Evolutionary conservation across 2,113 vertebrate species (phyloP).

Genomic region (Hepsetus odoe): DNA sequence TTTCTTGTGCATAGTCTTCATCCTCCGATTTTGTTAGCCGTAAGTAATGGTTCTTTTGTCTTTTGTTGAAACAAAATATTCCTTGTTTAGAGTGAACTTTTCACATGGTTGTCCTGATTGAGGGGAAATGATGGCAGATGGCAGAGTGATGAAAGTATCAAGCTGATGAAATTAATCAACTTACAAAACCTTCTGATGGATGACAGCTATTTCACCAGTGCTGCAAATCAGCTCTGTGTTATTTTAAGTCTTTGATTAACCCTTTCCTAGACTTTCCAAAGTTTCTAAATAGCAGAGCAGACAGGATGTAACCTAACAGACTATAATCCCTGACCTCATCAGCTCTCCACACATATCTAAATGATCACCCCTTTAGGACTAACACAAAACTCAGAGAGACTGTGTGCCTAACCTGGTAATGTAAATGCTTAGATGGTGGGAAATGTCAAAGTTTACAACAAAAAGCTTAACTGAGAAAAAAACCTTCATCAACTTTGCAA

Average conservation of each 20-base stretch:
- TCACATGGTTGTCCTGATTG: not conserved
- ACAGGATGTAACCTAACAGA: not conserved
- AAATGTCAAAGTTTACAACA: too few species aligned
- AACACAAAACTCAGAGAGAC: too few species aligned
- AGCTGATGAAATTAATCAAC: not conserved
- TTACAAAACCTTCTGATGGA: not conserved
- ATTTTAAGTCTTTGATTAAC: too few species aligned
- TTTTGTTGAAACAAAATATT: conserved; percentile 2
- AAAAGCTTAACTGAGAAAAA: too few species aligned
- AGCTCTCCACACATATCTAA: too few species aligned
- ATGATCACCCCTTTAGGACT: too few species aligned
- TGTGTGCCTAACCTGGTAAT: too few species aligned
- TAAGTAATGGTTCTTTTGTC: not conserved
- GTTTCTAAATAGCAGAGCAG: not conserved
- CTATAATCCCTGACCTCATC: too few species aligned
- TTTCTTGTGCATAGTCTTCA: too few species aligned
- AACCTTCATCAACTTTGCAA: not conserved
- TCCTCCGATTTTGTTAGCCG: not conserved
- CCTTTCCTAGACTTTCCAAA: not conserved
- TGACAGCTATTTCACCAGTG: not conserved
- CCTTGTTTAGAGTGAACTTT: not conserved
- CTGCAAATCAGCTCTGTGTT: too few species aligned
- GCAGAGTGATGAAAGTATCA: not conserved
- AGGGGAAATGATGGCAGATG: conserved; percentile 17
- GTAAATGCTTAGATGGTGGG: too few species aligned